phyloP scores from a whole-genome alignment of 2,888 invertebrate genomes.

The Coleophora flavipennella region DNA sequence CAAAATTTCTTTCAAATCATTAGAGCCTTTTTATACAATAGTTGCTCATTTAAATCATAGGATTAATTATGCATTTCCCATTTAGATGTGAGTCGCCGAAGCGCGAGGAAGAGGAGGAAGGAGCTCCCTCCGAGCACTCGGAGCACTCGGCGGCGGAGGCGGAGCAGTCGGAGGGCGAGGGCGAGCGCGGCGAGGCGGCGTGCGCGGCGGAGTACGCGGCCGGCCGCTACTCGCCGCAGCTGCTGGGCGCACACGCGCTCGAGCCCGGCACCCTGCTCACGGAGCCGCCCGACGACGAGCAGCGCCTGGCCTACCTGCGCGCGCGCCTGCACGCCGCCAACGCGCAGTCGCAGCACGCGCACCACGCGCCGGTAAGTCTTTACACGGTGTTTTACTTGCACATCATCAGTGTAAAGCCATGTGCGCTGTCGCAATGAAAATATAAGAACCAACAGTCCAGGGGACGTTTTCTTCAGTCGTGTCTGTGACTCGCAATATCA shows the following conservation, averaged over 20 bases:
- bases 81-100: not conserved
- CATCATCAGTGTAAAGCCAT: no score
- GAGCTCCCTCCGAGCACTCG: constrained; percentile 7
- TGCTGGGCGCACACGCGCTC: constrained; percentile 72
- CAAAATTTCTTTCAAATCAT: no score
- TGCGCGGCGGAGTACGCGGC: constrained; percentile 72
- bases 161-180: constrained; percentile 24
- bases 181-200: constrained; percentile 35
- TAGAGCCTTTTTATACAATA: no score
- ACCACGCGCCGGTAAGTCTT: no score
- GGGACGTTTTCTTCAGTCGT: no score
- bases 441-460: no score
- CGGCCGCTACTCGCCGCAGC: constrained; percentile 90
- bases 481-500: no score
- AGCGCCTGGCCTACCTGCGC: constrained; percentile 81
- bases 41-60: no score
- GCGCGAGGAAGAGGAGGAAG: not conserved
- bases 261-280: constrained; percentile 83
- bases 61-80: not conserved
- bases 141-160: constrained; percentile 13
- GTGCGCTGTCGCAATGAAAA: no score
- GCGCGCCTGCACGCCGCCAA: constrained; percentile 64
- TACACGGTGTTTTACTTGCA: no score
- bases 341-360: no score
- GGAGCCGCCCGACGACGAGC: constrained; percentile 82